Percentiles rank a stretch among this genome's conserved stretches.
These are phyloP conservation scores for Calameuta filiformis DNA, from an alignment of 2,888 invertebrate genomes.

Conservation along the genomic window DNA sequence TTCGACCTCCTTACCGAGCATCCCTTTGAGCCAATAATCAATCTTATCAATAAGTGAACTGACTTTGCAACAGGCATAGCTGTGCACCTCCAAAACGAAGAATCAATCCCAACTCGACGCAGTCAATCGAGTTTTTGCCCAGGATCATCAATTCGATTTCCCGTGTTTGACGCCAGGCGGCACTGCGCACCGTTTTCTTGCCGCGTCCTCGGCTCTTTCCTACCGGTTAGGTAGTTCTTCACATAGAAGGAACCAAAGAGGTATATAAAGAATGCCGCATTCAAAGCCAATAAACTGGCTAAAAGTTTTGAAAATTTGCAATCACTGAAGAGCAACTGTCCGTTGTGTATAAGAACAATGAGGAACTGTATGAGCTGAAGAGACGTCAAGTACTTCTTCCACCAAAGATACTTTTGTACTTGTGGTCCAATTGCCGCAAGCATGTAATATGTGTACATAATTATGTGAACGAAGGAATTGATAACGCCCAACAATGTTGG, in stretches of 20 bases:
- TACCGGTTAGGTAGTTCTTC: constrained; percentile 70
- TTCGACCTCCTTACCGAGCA: neutral
- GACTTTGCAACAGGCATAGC: neutral
- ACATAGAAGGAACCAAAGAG: constrained; percentile 84
- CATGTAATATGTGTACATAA: constrained; percentile 94
- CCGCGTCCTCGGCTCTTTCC: neutral
- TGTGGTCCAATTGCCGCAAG: constrained; percentile 88
- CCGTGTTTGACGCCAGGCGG: neutral
- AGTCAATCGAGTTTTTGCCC: neutral
- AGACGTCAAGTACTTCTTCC: constrained; percentile 91
- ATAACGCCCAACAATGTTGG: constrained; percentile 87
- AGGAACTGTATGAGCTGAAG: constrained; percentile 88
- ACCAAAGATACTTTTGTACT: constrained; percentile 92
- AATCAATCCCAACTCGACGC: neutral
- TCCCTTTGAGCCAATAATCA: neutral
- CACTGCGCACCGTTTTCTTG: neutral
- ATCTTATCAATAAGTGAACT: neutral
- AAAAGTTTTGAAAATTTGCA: constrained; percentile 76
- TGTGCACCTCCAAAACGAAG: neutral
- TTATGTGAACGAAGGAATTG: constrained; percentile 89
- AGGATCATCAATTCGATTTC: neutral
- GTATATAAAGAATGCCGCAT: constrained; percentile 79
- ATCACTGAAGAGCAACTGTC: constrained; percentile 71
- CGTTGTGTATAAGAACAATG: constrained; percentile 79
- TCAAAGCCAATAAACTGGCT: constrained; percentile 74